Conservation (phyloP, 1,140 invertebrate species). For the Solenopsis invicta region DNA sequence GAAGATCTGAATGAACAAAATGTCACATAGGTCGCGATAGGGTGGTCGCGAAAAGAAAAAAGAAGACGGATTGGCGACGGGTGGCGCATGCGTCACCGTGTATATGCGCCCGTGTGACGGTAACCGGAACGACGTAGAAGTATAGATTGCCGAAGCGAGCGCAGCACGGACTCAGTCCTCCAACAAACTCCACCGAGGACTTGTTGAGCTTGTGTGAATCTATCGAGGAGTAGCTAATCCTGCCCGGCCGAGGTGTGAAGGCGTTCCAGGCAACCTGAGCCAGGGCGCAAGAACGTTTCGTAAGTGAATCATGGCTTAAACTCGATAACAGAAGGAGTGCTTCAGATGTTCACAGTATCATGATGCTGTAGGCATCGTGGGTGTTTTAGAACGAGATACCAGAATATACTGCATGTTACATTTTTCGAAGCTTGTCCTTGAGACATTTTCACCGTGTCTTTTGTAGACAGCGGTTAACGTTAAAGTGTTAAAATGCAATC, state of each 20-base stretch:
- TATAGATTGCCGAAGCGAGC: conserved; percentile 81
- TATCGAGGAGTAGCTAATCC: conserved; percentile 26
- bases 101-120: conserved; percentile 77
- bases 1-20: conserved; percentile 74
- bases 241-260: conserved; percentile 25
- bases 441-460: background rate
- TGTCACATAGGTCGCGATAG: conserved; percentile 70
- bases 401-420: background rate
- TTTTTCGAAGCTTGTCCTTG: background rate
- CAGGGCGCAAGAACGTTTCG: conserved; percentile 15
- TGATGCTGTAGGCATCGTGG: background rate
- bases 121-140: conserved; percentile 79
- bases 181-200: conserved; percentile 79
- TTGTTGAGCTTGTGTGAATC: conserved; percentile 77
- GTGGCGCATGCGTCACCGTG: conserved; percentile 76
- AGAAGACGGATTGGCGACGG: conserved; percentile 26
- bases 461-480: background rate
- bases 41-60: conserved; percentile 64
- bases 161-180: conserved; percentile 79
- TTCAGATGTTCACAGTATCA: background rate
- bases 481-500: background rate
- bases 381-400: background rate
- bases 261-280: conserved; percentile 21
- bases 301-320: conserved; percentile 52
- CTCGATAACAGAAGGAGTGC: background rate